Evolutionary conservation across 2,113 vertebrate genomes (phyloP).

Genomic region (Nannobrachium achirus): DNA sequence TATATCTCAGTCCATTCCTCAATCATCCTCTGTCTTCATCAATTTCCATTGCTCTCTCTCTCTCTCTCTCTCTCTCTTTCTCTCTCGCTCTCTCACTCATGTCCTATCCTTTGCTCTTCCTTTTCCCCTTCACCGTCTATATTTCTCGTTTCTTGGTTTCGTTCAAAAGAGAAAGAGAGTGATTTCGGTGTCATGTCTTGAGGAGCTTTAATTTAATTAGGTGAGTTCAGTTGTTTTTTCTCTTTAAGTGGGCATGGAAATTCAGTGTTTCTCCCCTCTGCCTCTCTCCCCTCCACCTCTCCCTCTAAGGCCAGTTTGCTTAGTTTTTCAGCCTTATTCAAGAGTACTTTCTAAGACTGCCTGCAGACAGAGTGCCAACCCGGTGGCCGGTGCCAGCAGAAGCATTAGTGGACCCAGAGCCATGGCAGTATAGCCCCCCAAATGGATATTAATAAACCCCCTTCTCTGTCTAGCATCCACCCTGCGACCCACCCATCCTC

Average conservation of each 20-base stretch:
- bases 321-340: slow-evolving; percentile 57
- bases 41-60: background rate
- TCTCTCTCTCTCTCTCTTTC: slow-evolving; percentile 3
- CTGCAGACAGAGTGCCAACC: slow-evolving; percentile 64
- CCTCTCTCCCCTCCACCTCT: too few relatives aligned
- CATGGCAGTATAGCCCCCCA: slow-evolving; percentile 34
- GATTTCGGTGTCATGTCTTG: too few relatives aligned
- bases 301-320: slow-evolving; percentile 29
- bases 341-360: slow-evolving; percentile 61
- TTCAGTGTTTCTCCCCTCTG: too few relatives aligned
- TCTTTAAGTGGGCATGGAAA: too few relatives aligned
- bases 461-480: slow-evolving; percentile 50
- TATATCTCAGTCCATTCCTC: background rate
- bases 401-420: slow-evolving; percentile 66
- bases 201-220: too few relatives aligned
- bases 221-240: too few relatives aligned
- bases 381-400: slow-evolving; percentile 67
- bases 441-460: slow-evolving; percentile 76
- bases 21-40: background rate
- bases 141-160: too few relatives aligned
- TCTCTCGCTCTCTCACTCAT: slow-evolving; percentile 4
- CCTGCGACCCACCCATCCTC: slow-evolving; percentile 32
- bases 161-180: too few relatives aligned
- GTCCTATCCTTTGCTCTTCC: background rate
- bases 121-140: background rate